These are phyloP conservation scores for Nothoprocta pentlandii DNA, from an alignment of 2,113 vertebrate species.

Conservation along the genomic window DNA sequence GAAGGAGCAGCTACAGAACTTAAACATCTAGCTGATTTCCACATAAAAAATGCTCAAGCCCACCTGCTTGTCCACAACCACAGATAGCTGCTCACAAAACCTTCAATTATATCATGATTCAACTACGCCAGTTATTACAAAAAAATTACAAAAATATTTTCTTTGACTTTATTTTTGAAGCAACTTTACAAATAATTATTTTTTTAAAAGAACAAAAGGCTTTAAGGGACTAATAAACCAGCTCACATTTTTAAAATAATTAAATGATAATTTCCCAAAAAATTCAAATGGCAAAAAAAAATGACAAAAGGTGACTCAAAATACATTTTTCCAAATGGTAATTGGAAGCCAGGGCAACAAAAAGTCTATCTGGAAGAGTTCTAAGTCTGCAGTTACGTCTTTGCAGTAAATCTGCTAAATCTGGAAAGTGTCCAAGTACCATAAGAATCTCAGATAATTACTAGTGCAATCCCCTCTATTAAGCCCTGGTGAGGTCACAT, in stretches of 20 bases:
- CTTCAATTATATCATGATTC: neutral
- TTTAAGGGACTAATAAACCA: neutral
- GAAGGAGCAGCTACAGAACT: neutral
- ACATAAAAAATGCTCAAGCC: neutral
- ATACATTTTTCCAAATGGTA: neutral
- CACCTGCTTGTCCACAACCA: neutral
- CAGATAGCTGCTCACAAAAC: neutral
- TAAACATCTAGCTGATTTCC: neutral
- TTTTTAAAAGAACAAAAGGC: no score
- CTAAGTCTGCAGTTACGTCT: accelerated
- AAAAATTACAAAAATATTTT: neutral
- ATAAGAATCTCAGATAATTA: neutral
- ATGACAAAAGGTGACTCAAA: neutral
- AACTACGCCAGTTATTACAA: neutral
- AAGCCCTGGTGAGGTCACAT: no score
- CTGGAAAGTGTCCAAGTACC: neutral
- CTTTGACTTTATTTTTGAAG: neutral
- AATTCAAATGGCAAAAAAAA: neutral
- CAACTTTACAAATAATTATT: neutral
- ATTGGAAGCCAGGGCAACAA: neutral
- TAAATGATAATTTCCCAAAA: neutral
- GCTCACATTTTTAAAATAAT: neutral
- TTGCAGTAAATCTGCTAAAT: neutral
- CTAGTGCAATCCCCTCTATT: no score
- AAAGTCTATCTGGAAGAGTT: neutral